Evolutionary conservation across 2,888 invertebrate genomes (phyloP).

Genomic region (Toxonevra muliebris): DNA sequence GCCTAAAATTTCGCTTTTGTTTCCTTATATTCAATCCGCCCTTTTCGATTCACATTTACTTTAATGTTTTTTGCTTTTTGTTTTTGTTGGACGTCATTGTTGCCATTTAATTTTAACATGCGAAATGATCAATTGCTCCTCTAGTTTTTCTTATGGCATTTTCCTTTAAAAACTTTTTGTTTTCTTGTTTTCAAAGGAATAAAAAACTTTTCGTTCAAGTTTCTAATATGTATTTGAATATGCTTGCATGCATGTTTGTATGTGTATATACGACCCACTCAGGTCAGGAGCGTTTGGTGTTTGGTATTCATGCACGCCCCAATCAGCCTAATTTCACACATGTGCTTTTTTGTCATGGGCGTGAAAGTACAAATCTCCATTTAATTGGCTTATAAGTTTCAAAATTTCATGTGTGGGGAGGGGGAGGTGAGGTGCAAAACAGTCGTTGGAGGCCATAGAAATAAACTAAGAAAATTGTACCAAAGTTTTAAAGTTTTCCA

Average conservation of each 20-base stretch:
- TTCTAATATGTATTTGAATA: background rate
- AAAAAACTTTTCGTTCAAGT: background rate
- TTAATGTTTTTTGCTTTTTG: conserved; percentile 38
- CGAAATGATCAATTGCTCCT: conserved; percentile 35
- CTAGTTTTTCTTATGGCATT: conserved; percentile 47
- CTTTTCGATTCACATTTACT: conserved; percentile 28
- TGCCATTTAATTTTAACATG: conserved; percentile 26
- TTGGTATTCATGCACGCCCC: too few species aligned
- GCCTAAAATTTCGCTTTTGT: background rate
- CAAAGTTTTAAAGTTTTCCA: too few species aligned
- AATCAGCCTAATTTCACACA: too few species aligned
- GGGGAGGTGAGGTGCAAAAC: too few species aligned
- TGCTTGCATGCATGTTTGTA: background rate
- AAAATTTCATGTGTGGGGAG: too few species aligned
- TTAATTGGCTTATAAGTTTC: background rate
- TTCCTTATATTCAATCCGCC: background rate
- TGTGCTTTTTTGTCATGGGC: background rate
- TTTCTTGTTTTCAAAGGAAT: background rate
- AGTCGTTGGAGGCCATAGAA: too few species aligned
- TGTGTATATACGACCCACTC: background rate
- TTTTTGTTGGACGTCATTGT: background rate
- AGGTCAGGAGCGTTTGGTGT: too few species aligned
- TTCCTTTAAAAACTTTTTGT: conserved; percentile 44
- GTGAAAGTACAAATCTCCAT: conserved; percentile 1
- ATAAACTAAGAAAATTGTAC: too few species aligned